Conservation (phyloP, 1,140 invertebrate genomes). For the Geopemphigus sp. region DNA sequence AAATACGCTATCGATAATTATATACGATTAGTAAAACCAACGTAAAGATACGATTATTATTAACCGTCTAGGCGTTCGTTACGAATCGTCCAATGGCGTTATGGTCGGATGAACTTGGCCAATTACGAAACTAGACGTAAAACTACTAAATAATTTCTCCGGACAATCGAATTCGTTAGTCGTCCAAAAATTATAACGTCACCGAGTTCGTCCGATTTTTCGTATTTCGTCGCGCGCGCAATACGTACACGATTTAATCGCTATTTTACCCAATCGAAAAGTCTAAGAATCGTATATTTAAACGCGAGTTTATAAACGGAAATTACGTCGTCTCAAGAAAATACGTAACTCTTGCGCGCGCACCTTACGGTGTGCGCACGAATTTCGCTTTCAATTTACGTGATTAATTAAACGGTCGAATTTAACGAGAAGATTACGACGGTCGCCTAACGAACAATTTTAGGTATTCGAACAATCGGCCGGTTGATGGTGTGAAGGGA, state of each 20-base stretch:
- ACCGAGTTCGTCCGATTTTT: background rate
- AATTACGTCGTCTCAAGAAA: background rate
- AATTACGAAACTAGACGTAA: background rate
- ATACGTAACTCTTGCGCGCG: background rate
- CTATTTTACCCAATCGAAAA: background rate
- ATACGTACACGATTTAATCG: background rate
- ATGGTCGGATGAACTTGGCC: background rate
- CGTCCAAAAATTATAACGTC: background rate
- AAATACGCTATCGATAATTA: background rate
- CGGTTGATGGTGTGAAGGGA: too few relatives aligned
- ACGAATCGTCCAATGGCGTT: background rate
- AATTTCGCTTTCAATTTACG: background rate
- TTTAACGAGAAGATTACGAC: background rate
- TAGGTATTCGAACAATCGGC: background rate
- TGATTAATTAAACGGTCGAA: background rate
- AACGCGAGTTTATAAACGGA: too few relatives aligned
- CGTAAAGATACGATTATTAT: background rate
- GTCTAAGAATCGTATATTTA: too few relatives aligned
- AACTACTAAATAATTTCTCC: background rate
- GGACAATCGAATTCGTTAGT: slow-evolving; percentile 1
- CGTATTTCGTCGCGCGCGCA: background rate
- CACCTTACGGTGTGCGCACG: background rate
- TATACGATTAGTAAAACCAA: background rate
- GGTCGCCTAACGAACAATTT: background rate
- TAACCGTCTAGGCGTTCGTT: background rate